Evolutionary conservation across 2,888 invertebrate genomes (phyloP).

Genomic region (Ochropacha duplaris): DNA sequence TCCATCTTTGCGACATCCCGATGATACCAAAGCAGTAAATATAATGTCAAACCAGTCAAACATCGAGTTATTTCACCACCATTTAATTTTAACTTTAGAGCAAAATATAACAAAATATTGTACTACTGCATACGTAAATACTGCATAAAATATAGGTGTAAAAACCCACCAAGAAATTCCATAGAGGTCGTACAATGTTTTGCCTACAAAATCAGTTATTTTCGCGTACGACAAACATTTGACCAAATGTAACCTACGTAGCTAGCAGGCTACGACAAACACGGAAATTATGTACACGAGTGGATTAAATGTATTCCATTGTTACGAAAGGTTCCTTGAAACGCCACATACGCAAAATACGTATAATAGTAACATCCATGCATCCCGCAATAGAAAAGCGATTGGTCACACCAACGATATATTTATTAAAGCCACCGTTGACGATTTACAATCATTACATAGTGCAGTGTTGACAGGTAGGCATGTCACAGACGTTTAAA

Average conservation of each 20-base stretch:
- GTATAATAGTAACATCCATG: not conserved
- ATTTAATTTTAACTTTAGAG: no score
- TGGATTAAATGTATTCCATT: not conserved
- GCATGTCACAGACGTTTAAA: not conserved
- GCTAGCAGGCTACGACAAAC: not conserved
- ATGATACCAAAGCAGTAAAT: no score
- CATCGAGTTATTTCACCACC: no score
- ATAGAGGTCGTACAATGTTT: not conserved
- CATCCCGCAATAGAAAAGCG: conserved; percentile 7
- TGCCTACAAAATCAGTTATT: not conserved
- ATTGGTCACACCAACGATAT: not conserved
- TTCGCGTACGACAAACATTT: not conserved
- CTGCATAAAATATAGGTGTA: not conserved
- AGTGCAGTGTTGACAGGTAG: not conserved
- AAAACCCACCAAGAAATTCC: conserved; percentile 1
- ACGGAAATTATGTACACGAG: not conserved
- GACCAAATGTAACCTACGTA: not conserved
- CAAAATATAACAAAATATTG: no score
- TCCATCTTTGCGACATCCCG: no score
- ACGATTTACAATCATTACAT: not conserved
- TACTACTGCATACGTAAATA: not conserved
- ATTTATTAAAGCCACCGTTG: not conserved
- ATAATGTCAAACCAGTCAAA: no score
- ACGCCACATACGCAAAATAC: not conserved
- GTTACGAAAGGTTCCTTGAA: not conserved